Conservation (phyloP, 1,140 invertebrate species). For the Liolophura sinensis region DNA sequence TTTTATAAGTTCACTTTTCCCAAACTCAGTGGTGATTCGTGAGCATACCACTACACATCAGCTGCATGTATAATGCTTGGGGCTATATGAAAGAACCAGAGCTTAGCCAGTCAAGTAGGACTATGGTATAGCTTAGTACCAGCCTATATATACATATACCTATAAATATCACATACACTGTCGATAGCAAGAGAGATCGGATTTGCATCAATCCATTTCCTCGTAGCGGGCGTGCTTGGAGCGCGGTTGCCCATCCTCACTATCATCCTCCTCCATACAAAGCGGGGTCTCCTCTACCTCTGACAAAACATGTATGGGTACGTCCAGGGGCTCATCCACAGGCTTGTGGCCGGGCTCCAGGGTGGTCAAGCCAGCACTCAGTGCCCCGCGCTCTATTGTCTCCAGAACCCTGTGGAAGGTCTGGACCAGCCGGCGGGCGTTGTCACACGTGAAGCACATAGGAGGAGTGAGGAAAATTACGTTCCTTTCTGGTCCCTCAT, state of each 20-base stretch:
- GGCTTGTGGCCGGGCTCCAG: not conserved
- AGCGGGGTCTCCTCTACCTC: slow-evolving; percentile 1
- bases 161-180: too few relatives aligned
- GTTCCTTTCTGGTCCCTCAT: slow-evolving; percentile 91
- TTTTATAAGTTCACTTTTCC: too few relatives aligned
- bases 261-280: slow-evolving; percentile 3
- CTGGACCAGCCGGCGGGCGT: slow-evolving; percentile 77
- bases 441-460: slow-evolving; percentile 87
- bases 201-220: slow-evolving; percentile 3
- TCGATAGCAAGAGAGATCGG: too few relatives aligned
- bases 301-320: slow-evolving; percentile 27
- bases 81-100: too few relatives aligned
- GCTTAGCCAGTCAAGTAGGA: too few relatives aligned
- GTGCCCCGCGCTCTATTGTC: slow-evolving; percentile 62
- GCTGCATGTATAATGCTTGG: too few relatives aligned
- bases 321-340: not conserved
- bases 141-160: too few relatives aligned
- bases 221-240: slow-evolving; percentile 10
- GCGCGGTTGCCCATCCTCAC: slow-evolving; percentile 9
- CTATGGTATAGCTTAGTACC: too few relatives aligned
- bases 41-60: too few relatives aligned
- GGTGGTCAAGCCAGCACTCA: slow-evolving; percentile 5
- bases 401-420: slow-evolving; percentile 70
- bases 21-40: too few relatives aligned
- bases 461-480: slow-evolving; percentile 96